These are phyloP conservation scores for Drosophila elegans DNA, from an alignment of 1,140 invertebrate genomes.

Conservation along the genomic window DNA sequence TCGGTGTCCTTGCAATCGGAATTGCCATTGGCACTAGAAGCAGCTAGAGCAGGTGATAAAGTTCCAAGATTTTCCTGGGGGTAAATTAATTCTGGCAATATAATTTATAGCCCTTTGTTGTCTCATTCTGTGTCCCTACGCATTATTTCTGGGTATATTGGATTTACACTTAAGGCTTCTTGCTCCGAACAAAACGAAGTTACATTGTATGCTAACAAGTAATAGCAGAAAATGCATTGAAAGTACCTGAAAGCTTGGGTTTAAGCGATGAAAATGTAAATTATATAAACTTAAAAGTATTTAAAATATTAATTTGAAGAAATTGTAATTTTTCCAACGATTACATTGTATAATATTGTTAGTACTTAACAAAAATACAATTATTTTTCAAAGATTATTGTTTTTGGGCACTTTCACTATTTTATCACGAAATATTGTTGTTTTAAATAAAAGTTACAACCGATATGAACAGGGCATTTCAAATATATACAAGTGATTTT, in stretches of 20 bases:
- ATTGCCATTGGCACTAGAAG: constrained; percentile 30
- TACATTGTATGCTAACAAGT: not conserved
- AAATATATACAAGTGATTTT: too few relatives aligned
- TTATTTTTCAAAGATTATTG: too few relatives aligned
- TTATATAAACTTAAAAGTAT: too few relatives aligned
- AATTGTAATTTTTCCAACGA: too few relatives aligned
- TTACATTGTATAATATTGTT: too few relatives aligned
- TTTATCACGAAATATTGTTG: too few relatives aligned
- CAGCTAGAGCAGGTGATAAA: constrained; percentile 67
- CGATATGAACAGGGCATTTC: too few relatives aligned
- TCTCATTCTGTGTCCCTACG: not conserved
- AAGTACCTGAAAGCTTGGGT: not conserved
- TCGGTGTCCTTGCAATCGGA: constrained; percentile 33
- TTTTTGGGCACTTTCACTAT: too few relatives aligned
- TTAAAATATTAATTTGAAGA: too few relatives aligned
- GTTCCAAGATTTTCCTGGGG: constrained; percentile 40
- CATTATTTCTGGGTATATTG: constrained; percentile 2
- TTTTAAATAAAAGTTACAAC: too few relatives aligned
- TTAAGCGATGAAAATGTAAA: too few relatives aligned
- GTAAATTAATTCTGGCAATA: constrained; percentile 74
- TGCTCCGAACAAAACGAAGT: constrained; percentile 4
- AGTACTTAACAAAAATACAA: too few relatives aligned
- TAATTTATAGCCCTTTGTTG: constrained; percentile 75
- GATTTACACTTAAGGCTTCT: constrained; percentile 12
- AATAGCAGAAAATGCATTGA: not conserved